A percentile compares a stretch with the other conserved stretches of the same genome.
phyloP scores from a whole-genome alignment of 2,888 invertebrate genomes.

The Seladonia tumulorum region DNA sequence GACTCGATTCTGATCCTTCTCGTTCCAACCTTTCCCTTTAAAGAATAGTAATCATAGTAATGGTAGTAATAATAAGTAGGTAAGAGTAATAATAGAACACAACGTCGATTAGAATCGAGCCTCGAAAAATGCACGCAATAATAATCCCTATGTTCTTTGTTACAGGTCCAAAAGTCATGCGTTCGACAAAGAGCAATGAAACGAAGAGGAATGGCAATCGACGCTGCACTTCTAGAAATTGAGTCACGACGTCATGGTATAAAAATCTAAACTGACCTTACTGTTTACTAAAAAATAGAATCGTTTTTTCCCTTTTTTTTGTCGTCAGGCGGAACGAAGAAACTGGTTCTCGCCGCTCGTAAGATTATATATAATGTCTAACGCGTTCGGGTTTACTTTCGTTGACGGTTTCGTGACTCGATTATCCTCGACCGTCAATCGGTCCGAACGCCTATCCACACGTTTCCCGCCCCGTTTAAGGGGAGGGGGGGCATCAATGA shows the following conservation, averaged over 20 bases:
- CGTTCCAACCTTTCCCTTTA: constrained; percentile 11
- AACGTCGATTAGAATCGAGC: constrained; percentile 18
- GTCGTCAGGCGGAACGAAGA: background rate
- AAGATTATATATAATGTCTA: constrained; percentile 31
- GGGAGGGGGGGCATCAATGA: constrained; percentile 20
- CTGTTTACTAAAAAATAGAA: constrained; percentile 79
- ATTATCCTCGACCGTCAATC: constrained; percentile 60
- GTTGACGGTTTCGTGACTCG: constrained; percentile 67
- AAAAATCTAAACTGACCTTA: constrained; percentile 83
- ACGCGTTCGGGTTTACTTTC: constrained; percentile 67
- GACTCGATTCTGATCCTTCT: constrained; percentile 35
- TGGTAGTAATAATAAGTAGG: background rate
- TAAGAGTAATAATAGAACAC: constrained; percentile 22
- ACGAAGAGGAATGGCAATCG: constrained; percentile 46
- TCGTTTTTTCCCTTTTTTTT: constrained; percentile 50
- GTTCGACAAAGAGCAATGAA: constrained; percentile 31
- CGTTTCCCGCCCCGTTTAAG: background rate
- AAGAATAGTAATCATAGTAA: constrained; percentile 5
- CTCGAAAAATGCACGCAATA: constrained; percentile 37
- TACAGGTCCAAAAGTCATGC: constrained; percentile 43
- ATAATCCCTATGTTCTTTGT: constrained; percentile 51
- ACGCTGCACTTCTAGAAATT: constrained; percentile 59
- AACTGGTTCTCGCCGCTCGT: background rate
- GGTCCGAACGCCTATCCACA: constrained; percentile 51
- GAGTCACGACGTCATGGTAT: constrained; percentile 76